These are phyloP conservation scores for Hypomecis punctinalis DNA, from an alignment of 2,888 invertebrate genomes.

Conservation along the genomic window DNA sequence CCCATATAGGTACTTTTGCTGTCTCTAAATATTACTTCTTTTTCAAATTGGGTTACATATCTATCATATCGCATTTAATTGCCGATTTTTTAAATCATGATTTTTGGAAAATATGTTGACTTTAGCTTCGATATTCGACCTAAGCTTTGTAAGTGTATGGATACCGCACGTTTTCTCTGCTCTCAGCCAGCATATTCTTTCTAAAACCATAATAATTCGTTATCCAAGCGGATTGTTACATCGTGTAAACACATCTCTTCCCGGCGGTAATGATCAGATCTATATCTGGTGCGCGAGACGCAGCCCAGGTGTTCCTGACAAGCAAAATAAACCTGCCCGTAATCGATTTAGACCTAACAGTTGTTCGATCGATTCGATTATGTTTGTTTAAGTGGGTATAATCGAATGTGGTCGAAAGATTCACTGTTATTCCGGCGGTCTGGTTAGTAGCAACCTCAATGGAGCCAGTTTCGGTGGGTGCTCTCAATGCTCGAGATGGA, in stretches of 20 bases:
- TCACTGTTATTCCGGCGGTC: conserved; percentile 47
- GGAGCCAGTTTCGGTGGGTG: conserved; percentile 6
- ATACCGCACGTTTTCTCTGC: background rate
- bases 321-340: conserved; percentile 78
- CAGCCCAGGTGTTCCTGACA: conserved; percentile 77
- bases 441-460: conserved; percentile 43
- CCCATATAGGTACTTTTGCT: too few species aligned
- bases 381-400: conserved; percentile 61
- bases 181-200: conserved; percentile 3
- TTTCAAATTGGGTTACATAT: too few species aligned
- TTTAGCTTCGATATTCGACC: too few species aligned
- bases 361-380: conserved; percentile 66
- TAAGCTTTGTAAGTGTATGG: too few species aligned
- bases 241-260: conserved; percentile 60
- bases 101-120: too few species aligned
- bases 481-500: conserved; percentile 2
- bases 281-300: conserved; percentile 76
- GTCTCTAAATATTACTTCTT: too few species aligned
- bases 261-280: conserved; percentile 69
- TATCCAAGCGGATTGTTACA: conserved; percentile 59
- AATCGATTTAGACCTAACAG: conserved; percentile 76
- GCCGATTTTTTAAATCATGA: too few species aligned
- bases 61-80: too few species aligned
- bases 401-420: conserved; percentile 59
- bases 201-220: conserved; percentile 52